These are phyloP conservation scores for Drosophila subpulchrella DNA, from an alignment of 1,140 invertebrate species.

Conservation along the genomic window DNA sequence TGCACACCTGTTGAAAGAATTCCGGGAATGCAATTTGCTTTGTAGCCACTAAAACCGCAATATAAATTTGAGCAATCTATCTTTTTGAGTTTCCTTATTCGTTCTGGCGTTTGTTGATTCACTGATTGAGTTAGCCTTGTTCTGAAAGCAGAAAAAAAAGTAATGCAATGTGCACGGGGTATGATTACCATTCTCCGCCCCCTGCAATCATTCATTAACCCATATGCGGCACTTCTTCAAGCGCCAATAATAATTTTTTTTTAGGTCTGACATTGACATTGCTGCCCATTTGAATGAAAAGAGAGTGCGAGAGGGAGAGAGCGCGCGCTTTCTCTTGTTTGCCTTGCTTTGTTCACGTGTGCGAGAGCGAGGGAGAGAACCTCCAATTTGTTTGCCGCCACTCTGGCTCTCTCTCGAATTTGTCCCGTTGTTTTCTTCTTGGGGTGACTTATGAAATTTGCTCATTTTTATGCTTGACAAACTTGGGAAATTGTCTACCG, in stretches of 20 bases:
- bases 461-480: slow-evolving; percentile 73
- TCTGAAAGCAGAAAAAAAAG: background rate
- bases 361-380: slow-evolving; percentile 14
- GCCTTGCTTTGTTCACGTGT: slow-evolving; percentile 38
- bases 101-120: background rate
- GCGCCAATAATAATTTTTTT: slow-evolving; percentile 17
- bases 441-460: slow-evolving; percentile 47
- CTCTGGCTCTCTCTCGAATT: slow-evolving; percentile 17
- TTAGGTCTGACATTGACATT: slow-evolving; percentile 44
- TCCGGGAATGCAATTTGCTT: background rate
- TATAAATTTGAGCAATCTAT: slow-evolving; percentile 25
- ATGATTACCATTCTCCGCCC: slow-evolving; percentile 6
- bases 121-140: slow-evolving; percentile 17
- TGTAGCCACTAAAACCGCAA: slow-evolving; percentile 16
- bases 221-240: slow-evolving; percentile 37
- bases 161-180: slow-evolving; percentile 27
- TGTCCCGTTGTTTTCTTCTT: slow-evolving; percentile 13
- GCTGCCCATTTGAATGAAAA: slow-evolving; percentile 32
- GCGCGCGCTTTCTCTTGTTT: slow-evolving; percentile 13
- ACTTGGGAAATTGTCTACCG: slow-evolving; percentile 31
- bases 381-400: slow-evolving; percentile 8
- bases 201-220: slow-evolving; percentile 44
- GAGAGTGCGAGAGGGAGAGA: background rate
- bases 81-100: slow-evolving; percentile 1
- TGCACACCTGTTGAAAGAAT: slow-evolving; percentile 17